Base-by-base conservation (phyloP, 2,888 invertebrate genomes). In the Lycaena phlaeas region DNA sequence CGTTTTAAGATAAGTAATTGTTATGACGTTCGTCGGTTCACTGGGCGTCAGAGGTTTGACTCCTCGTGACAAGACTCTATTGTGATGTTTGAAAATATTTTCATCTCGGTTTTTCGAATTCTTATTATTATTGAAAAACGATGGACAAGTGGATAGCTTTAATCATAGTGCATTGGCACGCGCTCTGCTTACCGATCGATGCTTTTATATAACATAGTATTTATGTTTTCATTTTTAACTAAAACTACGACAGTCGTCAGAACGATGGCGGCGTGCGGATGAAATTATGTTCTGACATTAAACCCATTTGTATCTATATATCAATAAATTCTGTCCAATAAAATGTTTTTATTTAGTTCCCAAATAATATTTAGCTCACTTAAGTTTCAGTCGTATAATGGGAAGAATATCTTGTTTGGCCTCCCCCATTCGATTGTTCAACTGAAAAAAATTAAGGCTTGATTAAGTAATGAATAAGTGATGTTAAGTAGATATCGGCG, bases 301-400 rank as follows among this genome's bases (percentile, higher is more conserved):
- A 68, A 58, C 69, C 66, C 68, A 64, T 70, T 75, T 78, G 68
- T 78, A 79, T 73, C 70, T 74, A 72, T 70, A 69, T 72, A 74
- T 61, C 66, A 77, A 76, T 79, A 77, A 79, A 79, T 72, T 77
- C 76, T 79, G 79, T 79, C 78, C 78, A 76, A 68, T 68, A 68
- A 61, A 53, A 53, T 44, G 51, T 43, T 70, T 74, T 75, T 63
- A 22, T 22, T 34, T 18, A 34, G 10, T 34, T 34, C 7, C 15
- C 18, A 18, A n/a, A n/a, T n/a, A n/a, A n/a, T n/a, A n/a, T n/a
- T n/a, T n/a, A n/a, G n/a, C 68, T 58, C 5, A 30, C 18, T 41
- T 38, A 37, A 27, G 31, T 27, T 30, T 26, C 11, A 17, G 17
- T 22, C 14, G n/a, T 11, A 28, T 12, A 28, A 39, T 22, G 12